phyloP scores from a whole-genome alignment of 2,888 invertebrate genomes.

The Dromius quadrimaculatus region DNA sequence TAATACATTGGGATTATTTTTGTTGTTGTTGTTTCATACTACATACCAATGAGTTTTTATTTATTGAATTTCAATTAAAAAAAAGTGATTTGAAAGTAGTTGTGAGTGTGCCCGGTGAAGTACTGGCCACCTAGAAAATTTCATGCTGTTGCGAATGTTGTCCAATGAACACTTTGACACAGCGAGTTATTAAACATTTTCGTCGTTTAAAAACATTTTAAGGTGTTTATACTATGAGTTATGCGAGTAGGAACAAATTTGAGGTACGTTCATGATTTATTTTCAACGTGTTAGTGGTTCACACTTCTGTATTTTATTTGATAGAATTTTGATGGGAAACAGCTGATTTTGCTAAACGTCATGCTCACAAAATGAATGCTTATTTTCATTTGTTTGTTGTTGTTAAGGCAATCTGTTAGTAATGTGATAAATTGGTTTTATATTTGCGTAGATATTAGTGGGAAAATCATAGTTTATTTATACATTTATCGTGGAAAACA shows the following conservation, averaged over 20 bases:
- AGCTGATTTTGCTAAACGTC: conserved; percentile 71
- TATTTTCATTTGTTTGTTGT: conserved; percentile 16
- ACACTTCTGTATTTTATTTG: conserved; percentile 39
- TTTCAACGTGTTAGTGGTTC: conserved; percentile 52
- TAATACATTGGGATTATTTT: too few species aligned
- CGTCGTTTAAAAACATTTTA: conserved; percentile 26
- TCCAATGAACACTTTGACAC: conserved; percentile 35
- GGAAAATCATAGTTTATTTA: conserved; percentile 4
- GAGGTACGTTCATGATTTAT: conserved; percentile 68
- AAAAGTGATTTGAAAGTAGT: background rate
- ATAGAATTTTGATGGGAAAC: conserved; percentile 68
- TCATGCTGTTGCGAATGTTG: conserved; percentile 39
- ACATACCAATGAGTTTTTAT: background rate
- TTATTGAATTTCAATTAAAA: background rate
- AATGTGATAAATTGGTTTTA: background rate
- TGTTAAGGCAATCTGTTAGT: conserved; percentile 7
- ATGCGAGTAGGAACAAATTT: conserved; percentile 75
- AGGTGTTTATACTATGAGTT: conserved; percentile 68
- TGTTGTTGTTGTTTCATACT: too few species aligned
- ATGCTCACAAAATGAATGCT: conserved; percentile 52
- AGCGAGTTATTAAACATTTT: conserved; percentile 40
- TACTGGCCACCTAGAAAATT: conserved; percentile 50
- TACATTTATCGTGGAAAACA: background rate
- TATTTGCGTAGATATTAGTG: background rate
- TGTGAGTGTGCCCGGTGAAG: conserved; percentile 12